Conservation (phyloP, 2,113 vertebrate species). For the Muscicapa adusta region DNA sequence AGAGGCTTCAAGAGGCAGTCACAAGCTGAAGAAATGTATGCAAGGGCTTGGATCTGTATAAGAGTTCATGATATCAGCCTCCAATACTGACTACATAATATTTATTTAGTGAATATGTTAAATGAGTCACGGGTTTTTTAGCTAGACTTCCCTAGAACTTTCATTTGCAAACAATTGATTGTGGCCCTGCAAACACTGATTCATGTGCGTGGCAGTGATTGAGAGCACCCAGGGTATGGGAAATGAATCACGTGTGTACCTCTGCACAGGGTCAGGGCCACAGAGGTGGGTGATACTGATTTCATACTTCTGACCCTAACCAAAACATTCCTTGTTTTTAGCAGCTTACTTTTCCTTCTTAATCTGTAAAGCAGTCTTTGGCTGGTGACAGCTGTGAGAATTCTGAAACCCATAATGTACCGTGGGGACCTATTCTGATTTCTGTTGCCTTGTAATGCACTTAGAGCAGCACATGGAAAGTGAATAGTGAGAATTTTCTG, state of each 20-base stretch:
- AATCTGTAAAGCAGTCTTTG: conserved; percentile 51
- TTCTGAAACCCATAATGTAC: conserved; percentile 17
- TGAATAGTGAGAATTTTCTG: conserved; percentile 39
- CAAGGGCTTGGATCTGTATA: background rate
- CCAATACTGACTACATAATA: background rate
- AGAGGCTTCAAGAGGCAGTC: background rate
- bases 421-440: conserved; percentile 24
- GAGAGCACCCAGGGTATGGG: background rate
- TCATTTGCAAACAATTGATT: background rate
- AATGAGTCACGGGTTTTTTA: background rate
- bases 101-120: background rate
- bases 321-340: background rate
- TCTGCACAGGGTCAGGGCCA: background rate
- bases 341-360: background rate
- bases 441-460: conserved; percentile 21
- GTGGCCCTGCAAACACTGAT: background rate
- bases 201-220: rapidly evolving
- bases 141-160: background rate
- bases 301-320: background rate
- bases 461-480: conserved; percentile 34
- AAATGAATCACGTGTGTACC: background rate
- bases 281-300: background rate
- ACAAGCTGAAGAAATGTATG: background rate
- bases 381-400: conserved; percentile 43
- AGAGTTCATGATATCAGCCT: background rate